A percentile compares a stretch with the other conserved stretches of the same genome.
phyloP scores from a whole-genome alignment of 2,888 invertebrate species.

The Sabellastarte sp. region DNA sequence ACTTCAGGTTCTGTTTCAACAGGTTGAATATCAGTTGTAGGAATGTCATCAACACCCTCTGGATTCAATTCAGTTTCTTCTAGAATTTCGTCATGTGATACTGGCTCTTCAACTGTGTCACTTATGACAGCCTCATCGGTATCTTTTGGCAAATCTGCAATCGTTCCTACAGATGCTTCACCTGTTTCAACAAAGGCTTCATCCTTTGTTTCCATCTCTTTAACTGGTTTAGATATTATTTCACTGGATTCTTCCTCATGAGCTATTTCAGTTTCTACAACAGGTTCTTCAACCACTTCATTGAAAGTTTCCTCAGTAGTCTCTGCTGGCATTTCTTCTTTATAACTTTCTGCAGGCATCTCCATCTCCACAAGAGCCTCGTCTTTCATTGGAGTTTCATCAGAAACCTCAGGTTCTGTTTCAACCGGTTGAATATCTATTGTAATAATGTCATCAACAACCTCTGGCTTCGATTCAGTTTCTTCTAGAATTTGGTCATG shows the following conservation, averaged over 20 bases:
- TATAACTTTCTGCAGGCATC: not conserved
- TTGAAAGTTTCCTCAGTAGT: not conserved
- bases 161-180: not conserved
- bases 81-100: not conserved
- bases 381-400: too few relatives aligned
- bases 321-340: not conserved
- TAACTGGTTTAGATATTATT: not conserved
- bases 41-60: too few relatives aligned
- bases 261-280: not conserved
- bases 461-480: too few relatives aligned
- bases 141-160: not conserved
- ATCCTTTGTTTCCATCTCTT: not conserved
- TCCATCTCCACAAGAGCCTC: too few relatives aligned
- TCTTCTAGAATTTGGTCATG: not conserved
- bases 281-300: not conserved
- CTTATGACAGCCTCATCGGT: not conserved
- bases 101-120: too few relatives aligned
- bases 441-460: too few relatives aligned
- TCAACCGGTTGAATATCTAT: too few relatives aligned
- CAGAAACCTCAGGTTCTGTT: too few relatives aligned
- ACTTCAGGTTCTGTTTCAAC: too few relatives aligned
- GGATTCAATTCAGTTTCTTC: not conserved
- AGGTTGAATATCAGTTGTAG: too few relatives aligned
- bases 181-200: not conserved
- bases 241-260: not conserved